Percentiles rank a stretch among this genome's conserved stretches.
Evolutionary conservation across 2,113 vertebrate species (phyloP).

Genomic region (Tauraco erythrolophus): DNA sequence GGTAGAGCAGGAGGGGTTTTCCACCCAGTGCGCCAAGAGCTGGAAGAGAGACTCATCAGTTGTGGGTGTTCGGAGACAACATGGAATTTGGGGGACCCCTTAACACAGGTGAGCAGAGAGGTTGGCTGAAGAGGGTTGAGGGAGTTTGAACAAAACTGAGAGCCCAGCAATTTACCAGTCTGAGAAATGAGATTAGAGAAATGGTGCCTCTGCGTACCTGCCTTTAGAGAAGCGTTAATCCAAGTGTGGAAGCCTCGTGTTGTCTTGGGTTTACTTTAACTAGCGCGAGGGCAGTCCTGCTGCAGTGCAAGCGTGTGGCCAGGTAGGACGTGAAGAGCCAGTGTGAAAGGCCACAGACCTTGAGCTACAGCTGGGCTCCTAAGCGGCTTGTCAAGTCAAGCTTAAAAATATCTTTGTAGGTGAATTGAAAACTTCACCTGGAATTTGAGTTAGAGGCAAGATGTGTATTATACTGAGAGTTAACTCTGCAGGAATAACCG

Average conservation of each 20-base stretch:
- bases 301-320: fast-evolving
- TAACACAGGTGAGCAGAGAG: neutral
- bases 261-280: neutral
- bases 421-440: neutral
- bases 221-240: neutral
- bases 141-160: neutral
- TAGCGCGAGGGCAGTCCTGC: neutral
- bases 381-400: neutral
- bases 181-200: neutral
- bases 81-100: neutral
- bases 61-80: neutral
- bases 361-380: neutral
- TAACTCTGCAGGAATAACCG: neutral
- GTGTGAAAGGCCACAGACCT: neutral
- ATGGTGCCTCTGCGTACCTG: neutral
- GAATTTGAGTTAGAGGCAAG: neutral
- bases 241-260: neutral
- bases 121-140: neutral
- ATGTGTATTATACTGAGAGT: neutral
- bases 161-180: neutral
- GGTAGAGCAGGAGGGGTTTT: neutral
- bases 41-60: neutral
- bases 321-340: neutral
- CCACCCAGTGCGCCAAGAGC: neutral
- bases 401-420: neutral